Evolutionary conservation across 2,888 invertebrate genomes (phyloP).

Genomic region (Leucophenga maculata): DNA sequence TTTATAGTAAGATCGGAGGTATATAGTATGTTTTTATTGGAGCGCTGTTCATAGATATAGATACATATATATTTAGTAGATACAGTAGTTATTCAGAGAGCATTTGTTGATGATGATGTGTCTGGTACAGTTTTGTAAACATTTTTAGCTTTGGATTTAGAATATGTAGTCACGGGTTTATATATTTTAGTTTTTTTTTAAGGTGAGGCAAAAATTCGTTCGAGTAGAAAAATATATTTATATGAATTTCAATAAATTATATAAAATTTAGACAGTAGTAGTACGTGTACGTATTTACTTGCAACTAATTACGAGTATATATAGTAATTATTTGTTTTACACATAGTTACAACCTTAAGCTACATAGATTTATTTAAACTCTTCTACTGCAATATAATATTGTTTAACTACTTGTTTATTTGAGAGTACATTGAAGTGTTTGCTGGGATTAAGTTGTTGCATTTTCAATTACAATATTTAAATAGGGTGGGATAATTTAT

Average conservation of each 20-base stretch:
- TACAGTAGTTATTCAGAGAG: conserved; percentile 21
- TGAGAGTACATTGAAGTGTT: not conserved
- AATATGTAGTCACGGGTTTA: not conserved
- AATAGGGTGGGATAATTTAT: conserved; percentile 52
- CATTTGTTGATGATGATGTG: no score
- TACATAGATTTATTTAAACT: conserved; percentile 3
- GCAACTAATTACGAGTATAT: not conserved
- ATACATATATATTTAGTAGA: conserved; percentile 41
- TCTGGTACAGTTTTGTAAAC: conserved; percentile 2
- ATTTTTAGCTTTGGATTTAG: conserved; percentile 19
- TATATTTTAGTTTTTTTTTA: not conserved
- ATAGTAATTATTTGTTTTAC: not conserved
- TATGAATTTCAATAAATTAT: conserved; percentile 18
- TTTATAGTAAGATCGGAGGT: conserved; percentile 48
- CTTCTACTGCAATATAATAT: not conserved
- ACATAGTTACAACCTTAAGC: conserved; percentile 2
- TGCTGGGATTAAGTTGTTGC: conserved; percentile 10
- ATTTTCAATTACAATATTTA: conserved; percentile 29
- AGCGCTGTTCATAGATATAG: conserved; percentile 22
- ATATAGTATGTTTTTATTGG: conserved; percentile 45
- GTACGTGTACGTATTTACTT: not conserved
- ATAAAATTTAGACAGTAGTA: not conserved
- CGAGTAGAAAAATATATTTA: conserved; percentile 18
- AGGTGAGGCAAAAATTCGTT: conserved; percentile 6
- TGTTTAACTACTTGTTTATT: conserved; percentile 21